Evolutionary conservation across 2,888 invertebrate species (phyloP).

Genomic region (Cheilosia grossa): DNA sequence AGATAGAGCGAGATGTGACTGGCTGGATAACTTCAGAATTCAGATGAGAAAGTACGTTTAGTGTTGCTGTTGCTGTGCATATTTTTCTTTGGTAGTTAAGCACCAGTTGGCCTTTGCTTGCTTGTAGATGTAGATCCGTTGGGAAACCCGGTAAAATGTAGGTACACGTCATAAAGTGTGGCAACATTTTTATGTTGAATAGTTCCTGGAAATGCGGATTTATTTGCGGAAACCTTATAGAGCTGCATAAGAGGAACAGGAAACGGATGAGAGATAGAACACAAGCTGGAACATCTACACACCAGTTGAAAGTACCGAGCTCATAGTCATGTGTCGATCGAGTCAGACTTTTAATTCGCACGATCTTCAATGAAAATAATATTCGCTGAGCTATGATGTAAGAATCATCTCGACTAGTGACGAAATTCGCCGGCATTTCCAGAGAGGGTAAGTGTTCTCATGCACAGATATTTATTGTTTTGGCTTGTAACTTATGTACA

Average conservation of each 20-base stretch:
- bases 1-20: background rate
- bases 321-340: too few species aligned
- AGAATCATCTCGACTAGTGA: too few species aligned
- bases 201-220: constrained; percentile 2
- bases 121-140: background rate
- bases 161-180: constrained; percentile 7
- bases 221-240: background rate
- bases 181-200: background rate
- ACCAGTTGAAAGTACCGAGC: too few species aligned
- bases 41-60: background rate
- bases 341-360: too few species aligned
- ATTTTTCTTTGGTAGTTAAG: background rate
- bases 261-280: background rate
- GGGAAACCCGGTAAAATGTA: constrained; percentile 7
- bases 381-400: too few species aligned
- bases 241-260: background rate
- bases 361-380: too few species aligned
- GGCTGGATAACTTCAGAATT: background rate
- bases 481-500: too few species aligned
- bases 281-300: too few species aligned
- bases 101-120: constrained; percentile 15
- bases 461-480: too few species aligned
- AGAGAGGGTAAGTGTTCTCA: too few species aligned
- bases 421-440: too few species aligned
- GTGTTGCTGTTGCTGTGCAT: constrained; percentile 22